Conservation (phyloP, 2,797 vertebrate genomes). For the Sylvia borin region DNA sequence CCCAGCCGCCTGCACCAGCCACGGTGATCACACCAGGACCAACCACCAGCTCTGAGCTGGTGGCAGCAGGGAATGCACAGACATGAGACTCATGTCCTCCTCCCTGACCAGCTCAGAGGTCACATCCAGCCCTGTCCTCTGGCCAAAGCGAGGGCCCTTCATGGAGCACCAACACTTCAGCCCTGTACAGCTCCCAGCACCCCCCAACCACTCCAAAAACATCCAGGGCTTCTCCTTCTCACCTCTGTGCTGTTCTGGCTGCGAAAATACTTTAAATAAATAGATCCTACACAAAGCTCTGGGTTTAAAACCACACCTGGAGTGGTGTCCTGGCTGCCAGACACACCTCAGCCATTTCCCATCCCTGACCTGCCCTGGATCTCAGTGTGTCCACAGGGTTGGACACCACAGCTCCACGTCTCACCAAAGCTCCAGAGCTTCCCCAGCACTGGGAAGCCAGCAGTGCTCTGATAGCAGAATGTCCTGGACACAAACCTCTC, state of each 20-base stretch:
- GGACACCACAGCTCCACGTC: rapidly evolving
- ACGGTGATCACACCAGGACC: not conserved
- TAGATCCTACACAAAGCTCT: not conserved
- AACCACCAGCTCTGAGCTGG: not conserved
- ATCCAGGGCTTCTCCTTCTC: not conserved
- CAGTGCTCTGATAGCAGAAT: rapidly evolving
- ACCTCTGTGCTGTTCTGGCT: not conserved
- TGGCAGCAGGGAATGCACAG: not conserved
- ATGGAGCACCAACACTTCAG: rapidly evolving
- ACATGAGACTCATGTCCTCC: rapidly evolving
- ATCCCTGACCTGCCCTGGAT: not conserved
- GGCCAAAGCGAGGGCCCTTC: not conserved
- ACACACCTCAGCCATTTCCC: rapidly evolving
- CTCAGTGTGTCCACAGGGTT: rapidly evolving
- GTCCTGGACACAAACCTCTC: not conserved
- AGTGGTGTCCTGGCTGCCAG: rapidly evolving
- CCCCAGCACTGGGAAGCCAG: not conserved
- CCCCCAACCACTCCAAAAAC: not conserved
- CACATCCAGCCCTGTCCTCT: not conserved
- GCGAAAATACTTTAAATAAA: not conserved
- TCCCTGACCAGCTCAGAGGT: not conserved
- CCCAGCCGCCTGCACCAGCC: not conserved
- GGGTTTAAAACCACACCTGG: not conserved
- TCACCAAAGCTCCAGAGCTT: not conserved
- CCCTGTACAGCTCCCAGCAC: not conserved